Base-by-base conservation (phyloP, 2,113 vertebrate species). In the Lophotis ruficrista region DNA sequence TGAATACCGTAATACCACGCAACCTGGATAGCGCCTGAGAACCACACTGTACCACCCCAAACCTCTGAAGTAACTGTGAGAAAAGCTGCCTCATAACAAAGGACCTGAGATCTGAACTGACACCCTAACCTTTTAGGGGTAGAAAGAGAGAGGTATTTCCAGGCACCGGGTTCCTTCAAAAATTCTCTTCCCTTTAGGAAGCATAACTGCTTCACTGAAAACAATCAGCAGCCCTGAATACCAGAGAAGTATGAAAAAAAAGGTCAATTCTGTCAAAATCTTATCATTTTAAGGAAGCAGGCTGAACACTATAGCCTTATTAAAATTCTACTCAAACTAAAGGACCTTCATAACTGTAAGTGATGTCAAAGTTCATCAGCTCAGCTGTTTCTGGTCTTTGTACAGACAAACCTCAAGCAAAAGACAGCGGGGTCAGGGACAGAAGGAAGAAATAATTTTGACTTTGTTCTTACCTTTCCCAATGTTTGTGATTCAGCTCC, bases 401-500 rank as follows among this genome's bases (percentile, higher is more conserved):
- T n/a, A 65, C 7, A 66, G 35, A 81, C 4, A 68, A 68, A 77
- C 14, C 33, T 90, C 51, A 89, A 73, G 23, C 41, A 81, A 57
- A 89, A 91, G 3, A 83, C 23, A 38, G 9, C 10, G 27, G 10
- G 30, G 51, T 84, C 30, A 83, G 54, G 47, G 75, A 68, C 7
- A 69, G 37, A 90, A 84, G 24, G 47, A 89, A 83, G 56, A 31
- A 82, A 65, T 27, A 56, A 81, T 48, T 88, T 70, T 75, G 13
- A 84, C 28, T 76, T 75, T 96, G 48, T 68, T 89, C 97, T 97
- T 97, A 99, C 99, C 99, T 99, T 98, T 99, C 99, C 99, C 99
- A 99, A 93, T 99, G 99, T 98, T 99, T 99, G 97, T 99, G 99
- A 97, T 99, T 99, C 91, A 99, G 98, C 66, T 99, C 98, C 92